A percentile compares a stretch with the other conserved stretches of the same genome.
phyloP scores from a whole-genome alignment of 2,888 invertebrate genomes.

The Eupithecia pulchellata region DNA sequence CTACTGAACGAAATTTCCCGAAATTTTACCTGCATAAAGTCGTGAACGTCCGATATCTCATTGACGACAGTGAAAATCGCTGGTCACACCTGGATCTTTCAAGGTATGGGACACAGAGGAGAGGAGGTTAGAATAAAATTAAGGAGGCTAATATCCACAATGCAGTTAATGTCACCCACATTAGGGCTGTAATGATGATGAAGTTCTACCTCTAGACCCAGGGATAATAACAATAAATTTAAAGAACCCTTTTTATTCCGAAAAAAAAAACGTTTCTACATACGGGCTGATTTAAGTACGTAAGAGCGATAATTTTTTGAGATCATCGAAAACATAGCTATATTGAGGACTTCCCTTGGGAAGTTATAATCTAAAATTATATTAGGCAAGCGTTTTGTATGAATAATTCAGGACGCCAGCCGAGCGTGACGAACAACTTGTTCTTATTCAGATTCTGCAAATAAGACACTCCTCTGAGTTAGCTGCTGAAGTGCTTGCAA shows the following conservation, averaged over 20 bases:
- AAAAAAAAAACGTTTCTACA: not conserved
- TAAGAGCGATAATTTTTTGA: not conserved
- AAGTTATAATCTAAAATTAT: slow-evolving; percentile 28
- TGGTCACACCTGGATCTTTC: not conserved
- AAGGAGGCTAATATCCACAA: not conserved
- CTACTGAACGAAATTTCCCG: no score
- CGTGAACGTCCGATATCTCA: no score
- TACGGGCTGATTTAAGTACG: not conserved
- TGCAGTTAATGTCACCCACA: not conserved
- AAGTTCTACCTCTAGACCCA: not conserved
- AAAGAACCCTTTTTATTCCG: not conserved
- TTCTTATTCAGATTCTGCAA: slow-evolving; percentile 13
- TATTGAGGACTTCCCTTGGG: slow-evolving; percentile 7
- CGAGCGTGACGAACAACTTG: slow-evolving; percentile 9
- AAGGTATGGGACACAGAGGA: not conserved
- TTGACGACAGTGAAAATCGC: not conserved
- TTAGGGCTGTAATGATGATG: not conserved
- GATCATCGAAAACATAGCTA: slow-evolving; percentile 4
- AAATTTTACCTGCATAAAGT: no score
- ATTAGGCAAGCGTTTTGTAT: slow-evolving; percentile 24
- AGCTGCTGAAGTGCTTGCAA: not conserved
- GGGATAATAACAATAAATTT: not conserved
- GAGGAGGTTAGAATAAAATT: not conserved
- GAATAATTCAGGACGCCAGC: slow-evolving; percentile 26
- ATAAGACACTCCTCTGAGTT: slow-evolving; percentile 1